Conservation (phyloP, 2,113 vertebrate genomes). For the Haliaeetus leucogaster region DNA sequence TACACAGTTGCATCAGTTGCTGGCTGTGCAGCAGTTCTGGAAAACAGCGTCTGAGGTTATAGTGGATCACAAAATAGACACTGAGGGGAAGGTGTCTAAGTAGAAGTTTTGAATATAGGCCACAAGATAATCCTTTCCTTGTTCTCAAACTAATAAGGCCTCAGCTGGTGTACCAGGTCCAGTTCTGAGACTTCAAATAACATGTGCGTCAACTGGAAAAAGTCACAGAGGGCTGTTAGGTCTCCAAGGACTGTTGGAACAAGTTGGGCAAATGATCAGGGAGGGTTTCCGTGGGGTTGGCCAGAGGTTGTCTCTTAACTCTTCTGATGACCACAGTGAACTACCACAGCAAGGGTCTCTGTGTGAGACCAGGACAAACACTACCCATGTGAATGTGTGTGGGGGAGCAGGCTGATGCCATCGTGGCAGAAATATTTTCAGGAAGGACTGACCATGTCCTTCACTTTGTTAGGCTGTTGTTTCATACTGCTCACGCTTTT, state of each 20-base stretch:
- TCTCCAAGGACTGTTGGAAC: background rate
- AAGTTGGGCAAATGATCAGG: too few relatives aligned
- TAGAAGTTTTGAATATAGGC: background rate
- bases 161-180: background rate
- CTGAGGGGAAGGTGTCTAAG: background rate
- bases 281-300: background rate
- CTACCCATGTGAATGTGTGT: accelerated
- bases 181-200: background rate
- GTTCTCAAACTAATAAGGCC: background rate
- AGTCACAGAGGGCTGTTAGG: background rate
- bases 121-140: background rate
- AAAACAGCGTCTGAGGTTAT: background rate
- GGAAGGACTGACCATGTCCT: accelerated
- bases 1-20: background rate
- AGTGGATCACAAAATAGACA: background rate
- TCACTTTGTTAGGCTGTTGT: background rate
- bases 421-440: accelerated
- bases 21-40: background rate
- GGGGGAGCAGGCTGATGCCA: background rate
- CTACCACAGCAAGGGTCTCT: background rate
- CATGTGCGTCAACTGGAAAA: background rate
- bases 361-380: background rate
- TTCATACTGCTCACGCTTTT: background rate
- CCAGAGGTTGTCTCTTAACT: background rate
- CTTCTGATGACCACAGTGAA: background rate